These are phyloP conservation scores for Centropristis striata DNA, from an alignment of 2,113 vertebrate species.

Conservation along the genomic window DNA sequence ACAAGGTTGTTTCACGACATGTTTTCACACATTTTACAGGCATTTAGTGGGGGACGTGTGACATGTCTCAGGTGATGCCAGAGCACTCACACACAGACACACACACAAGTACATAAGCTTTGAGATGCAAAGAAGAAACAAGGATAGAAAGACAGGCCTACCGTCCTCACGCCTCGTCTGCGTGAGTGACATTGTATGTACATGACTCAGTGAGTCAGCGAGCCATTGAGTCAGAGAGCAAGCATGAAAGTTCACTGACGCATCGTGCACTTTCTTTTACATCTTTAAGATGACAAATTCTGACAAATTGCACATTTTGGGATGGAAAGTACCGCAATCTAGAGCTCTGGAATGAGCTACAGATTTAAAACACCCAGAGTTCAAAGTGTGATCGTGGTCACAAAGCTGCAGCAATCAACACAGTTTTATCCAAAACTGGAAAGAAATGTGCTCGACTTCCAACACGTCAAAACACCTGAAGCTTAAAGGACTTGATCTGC, in stretches of 20 bases:
- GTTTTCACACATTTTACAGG: conserved; percentile 51
- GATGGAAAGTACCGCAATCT: conserved; percentile 1
- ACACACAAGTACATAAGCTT: conserved; percentile 10
- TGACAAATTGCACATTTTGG: conserved; percentile 8
- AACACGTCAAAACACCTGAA: conserved; percentile 53
- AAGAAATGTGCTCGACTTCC: conserved; percentile 23
- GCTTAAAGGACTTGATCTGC: conserved; percentile 28
- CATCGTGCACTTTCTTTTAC: conserved; percentile 17
- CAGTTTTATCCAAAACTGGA: conserved; percentile 14
- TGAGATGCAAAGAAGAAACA: neutral
- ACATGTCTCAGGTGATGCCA: conserved; percentile 57
- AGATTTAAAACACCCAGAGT: neutral
- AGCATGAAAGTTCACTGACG: conserved; percentile 56
- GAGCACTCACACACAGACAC: conserved; percentile 15
- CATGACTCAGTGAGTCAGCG: conserved; percentile 63
- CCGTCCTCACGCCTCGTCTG: no score
- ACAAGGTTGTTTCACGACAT: conserved; percentile 39
- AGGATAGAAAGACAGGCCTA: neutral
- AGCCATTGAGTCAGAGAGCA: conserved; percentile 65
- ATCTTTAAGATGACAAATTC: conserved; percentile 25
- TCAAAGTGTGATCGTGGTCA: neutral
- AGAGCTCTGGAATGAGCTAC: neutral
- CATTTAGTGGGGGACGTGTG: conserved; percentile 12
- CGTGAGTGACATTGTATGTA: conserved; percentile 35
- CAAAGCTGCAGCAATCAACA: neutral